A percentile compares a stretch with the other conserved stretches of the same genome.
These are phyloP conservation scores for Sardina pilchardus DNA, from an alignment of 2,113 vertebrate genomes.

Conservation along the genomic window DNA sequence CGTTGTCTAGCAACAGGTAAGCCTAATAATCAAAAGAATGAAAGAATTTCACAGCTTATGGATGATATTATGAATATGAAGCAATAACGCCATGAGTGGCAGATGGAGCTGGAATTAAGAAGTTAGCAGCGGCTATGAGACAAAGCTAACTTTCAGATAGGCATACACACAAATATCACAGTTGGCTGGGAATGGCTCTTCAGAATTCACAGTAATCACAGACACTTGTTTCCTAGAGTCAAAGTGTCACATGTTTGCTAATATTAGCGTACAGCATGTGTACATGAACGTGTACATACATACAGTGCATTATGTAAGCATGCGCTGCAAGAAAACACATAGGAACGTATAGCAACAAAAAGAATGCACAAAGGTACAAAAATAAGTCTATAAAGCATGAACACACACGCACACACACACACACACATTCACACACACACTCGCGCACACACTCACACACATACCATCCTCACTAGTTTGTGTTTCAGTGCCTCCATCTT, in stretches of 20 bases:
- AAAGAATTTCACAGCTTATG: neutral
- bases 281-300: neutral
- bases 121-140: neutral
- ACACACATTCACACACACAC: constrained; percentile 21
- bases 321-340: too few relatives aligned
- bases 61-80: neutral
- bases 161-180: neutral
- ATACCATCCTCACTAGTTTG: constrained; percentile 97
- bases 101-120: neutral
- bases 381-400: neutral
- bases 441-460: neutral
- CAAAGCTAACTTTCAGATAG: neutral
- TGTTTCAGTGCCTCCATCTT: constrained; percentile 89
- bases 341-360: neutral
- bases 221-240: neutral
- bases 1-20: constrained; percentile 6
- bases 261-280: neutral
- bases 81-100: neutral
- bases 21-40: neutral
- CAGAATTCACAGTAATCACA: neutral
- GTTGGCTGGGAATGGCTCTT: neutral
- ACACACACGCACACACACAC: neutral
- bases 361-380: neutral
- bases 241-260: neutral
- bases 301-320: too few relatives aligned